Evolutionary conservation across 2,113 vertebrate species (phyloP).

Genomic region (Tachycineta bicolor): DNA sequence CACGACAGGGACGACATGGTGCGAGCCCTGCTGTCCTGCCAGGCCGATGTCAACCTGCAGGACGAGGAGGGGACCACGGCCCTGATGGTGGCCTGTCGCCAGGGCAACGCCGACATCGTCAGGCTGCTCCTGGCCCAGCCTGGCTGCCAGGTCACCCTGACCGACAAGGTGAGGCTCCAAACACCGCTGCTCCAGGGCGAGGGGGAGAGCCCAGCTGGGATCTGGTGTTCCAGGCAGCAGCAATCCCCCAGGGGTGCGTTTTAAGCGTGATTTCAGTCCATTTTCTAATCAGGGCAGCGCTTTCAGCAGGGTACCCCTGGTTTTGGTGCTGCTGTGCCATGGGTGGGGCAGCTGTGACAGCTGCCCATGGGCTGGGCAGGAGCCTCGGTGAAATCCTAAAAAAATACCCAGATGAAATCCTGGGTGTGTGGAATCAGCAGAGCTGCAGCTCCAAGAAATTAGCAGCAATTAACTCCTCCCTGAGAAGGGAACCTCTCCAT

Average conservation of each 20-base stretch:
- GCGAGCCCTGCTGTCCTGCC: conserved; percentile 74
- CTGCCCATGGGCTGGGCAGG: accelerated
- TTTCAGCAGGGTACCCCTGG: not conserved
- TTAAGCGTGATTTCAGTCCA: not conserved
- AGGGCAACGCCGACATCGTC: conserved; percentile 70
- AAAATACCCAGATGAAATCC: not conserved
- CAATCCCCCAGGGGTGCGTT: accelerated
- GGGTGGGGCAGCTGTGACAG: not conserved
- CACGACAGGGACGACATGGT: conserved; percentile 81
- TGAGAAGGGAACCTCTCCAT: accelerated
- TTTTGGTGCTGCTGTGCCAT: not conserved
- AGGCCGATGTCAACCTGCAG: conserved; percentile 77
- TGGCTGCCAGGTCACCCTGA: conserved; percentile 63
- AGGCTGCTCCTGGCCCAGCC: conserved; percentile 76
- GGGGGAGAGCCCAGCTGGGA: accelerated
- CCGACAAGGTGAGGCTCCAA: conserved; percentile 69
- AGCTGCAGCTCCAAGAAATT: not conserved
- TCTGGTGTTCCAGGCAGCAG: too few species aligned
- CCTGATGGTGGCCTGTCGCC: conserved; percentile 78
- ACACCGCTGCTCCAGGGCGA: accelerated
- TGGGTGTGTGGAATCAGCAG: not conserved
- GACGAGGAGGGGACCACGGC: conserved; percentile 74
- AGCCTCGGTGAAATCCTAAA: not conserved
- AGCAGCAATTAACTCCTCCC: not conserved
- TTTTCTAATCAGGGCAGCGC: not conserved